A percentile compares a stretch with the other conserved stretches of the same genome.
Conservation (phyloP, 2,888 invertebrate genomes). For the Bombylius discolor region DNA sequence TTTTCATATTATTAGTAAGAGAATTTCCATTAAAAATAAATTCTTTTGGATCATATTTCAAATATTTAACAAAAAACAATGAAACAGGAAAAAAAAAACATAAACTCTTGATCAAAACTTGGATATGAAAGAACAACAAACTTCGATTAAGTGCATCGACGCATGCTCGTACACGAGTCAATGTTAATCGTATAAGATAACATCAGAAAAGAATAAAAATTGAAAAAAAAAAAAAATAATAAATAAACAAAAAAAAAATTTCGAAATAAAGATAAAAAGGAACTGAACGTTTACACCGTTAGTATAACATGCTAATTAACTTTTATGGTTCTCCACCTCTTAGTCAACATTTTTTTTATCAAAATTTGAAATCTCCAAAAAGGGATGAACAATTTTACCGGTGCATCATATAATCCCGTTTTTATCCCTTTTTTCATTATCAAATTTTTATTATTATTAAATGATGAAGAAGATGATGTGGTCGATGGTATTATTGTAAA, state of each 20-base stretch:
- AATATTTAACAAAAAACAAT: background rate
- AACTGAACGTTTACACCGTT: background rate
- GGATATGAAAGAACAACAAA: background rate
- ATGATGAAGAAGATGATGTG: no score
- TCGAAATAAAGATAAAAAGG: background rate
- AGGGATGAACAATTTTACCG: background rate
- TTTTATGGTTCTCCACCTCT: slow-evolving; percentile 13
- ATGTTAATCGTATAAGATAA: slow-evolving; percentile 1
- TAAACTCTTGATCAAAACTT: background rate
- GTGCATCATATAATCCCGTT: background rate
- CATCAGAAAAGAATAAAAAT: background rate
- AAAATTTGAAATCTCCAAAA: slow-evolving; percentile 4
- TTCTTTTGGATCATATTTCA: background rate
- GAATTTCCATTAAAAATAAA: background rate
- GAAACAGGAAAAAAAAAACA: background rate
- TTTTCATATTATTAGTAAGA: background rate
- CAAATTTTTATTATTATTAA: background rate
- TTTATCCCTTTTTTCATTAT: background rate
- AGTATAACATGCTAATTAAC: slow-evolving; percentile 12
- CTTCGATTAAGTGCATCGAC: background rate
- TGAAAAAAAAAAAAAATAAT: background rate
- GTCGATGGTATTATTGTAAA: no score
- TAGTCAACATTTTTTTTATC: slow-evolving; percentile 8
- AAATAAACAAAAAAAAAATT: background rate
- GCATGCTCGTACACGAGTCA: background rate